Percentiles rank a stretch among this genome's conserved stretches.
phyloP scores from a whole-genome alignment of 2,113 vertebrate species.

The Tragelaphus buxtoni region DNA sequence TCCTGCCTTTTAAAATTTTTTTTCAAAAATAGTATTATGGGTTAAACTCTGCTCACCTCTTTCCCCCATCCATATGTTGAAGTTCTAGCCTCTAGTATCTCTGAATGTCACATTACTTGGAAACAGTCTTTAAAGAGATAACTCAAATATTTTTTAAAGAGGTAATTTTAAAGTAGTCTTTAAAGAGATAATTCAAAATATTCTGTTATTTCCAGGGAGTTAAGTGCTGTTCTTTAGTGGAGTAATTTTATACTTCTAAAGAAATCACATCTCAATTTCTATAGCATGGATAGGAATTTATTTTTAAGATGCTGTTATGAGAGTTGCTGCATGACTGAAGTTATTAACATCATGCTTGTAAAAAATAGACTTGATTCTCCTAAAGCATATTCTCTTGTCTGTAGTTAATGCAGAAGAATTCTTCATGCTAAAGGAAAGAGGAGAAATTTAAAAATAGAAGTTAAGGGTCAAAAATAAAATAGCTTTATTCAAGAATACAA shows the following conservation, averaged over 20 bases:
- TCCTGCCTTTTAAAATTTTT: not conserved
- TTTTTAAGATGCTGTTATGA: constrained; percentile 2
- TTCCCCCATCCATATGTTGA: not conserved
- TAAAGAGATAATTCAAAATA: not conserved
- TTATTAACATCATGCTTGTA: not conserved
- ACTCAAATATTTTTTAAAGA: not conserved
- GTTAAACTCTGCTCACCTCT: not conserved
- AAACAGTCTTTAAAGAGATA: not conserved
- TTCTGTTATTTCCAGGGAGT: not conserved
- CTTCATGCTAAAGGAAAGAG: not conserved
- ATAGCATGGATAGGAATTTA: not conserved
- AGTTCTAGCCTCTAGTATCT: not conserved
- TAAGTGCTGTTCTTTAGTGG: not conserved
- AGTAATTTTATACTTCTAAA: constrained; percentile 10
- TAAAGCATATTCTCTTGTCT: not conserved
- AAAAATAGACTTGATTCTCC: not conserved
- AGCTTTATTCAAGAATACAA: not conserved
- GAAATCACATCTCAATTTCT: not conserved
- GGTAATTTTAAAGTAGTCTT: not conserved
- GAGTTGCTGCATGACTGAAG: not conserved
- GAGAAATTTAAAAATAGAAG: not conserved
- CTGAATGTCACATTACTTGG: not conserved
- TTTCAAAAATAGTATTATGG: not conserved
- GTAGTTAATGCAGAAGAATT: not conserved
- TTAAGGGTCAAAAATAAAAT: not conserved